These are phyloP conservation scores for Amblyornis subalaris DNA, from an alignment of 2,113 vertebrate species.

Conservation along the genomic window DNA sequence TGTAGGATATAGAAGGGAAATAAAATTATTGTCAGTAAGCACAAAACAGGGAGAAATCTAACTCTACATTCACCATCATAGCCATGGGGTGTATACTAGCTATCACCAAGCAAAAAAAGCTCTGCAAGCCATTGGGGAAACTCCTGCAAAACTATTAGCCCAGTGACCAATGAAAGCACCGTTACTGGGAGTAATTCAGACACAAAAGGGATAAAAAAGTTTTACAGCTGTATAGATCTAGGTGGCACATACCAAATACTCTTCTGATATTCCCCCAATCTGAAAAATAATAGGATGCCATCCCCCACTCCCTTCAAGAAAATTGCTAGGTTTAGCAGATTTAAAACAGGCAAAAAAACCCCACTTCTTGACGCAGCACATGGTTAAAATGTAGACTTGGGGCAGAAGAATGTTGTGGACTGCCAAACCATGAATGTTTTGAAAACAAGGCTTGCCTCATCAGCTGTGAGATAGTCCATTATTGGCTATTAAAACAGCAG, in stretches of 20 bases:
- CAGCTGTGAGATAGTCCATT: background rate
- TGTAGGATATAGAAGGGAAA: background rate
- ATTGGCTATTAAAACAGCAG: background rate
- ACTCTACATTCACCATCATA: background rate
- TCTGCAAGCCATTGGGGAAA: background rate
- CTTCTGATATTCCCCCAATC: background rate
- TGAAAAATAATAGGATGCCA: background rate
- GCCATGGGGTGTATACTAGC: background rate
- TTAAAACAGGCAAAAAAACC: background rate
- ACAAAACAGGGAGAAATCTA: background rate
- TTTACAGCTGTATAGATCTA: background rate
- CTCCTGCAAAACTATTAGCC: background rate
- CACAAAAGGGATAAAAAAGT: background rate
- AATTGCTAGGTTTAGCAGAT: background rate
- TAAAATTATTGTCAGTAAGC: background rate
- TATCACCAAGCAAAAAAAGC: background rate
- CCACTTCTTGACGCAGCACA: background rate
- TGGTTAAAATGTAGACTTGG: rapidly evolving
- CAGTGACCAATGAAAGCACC: background rate
- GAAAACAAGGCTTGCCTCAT: background rate
- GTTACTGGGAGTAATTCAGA: background rate
- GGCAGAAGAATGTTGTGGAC: background rate
- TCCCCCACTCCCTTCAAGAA: background rate
- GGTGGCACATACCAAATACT: background rate
- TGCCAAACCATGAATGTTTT: background rate